A percentile compares a stretch with the other conserved stretches of the same genome.
These are phyloP conservation scores for Romanogobio albipinnatus DNA, from an alignment of 2,113 vertebrate species.

Conservation along the genomic window DNA sequence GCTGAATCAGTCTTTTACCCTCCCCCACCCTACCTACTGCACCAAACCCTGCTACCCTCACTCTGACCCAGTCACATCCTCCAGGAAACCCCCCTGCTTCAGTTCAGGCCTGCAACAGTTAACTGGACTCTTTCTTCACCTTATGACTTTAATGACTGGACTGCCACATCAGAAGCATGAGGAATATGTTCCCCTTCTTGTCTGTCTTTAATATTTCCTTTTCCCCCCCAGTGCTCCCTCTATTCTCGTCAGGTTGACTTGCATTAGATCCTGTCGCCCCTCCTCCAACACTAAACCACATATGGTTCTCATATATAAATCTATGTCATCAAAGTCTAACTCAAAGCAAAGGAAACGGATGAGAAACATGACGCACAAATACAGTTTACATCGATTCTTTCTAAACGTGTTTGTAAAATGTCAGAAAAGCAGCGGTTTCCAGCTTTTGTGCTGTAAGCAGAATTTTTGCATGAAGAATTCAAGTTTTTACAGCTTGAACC, in stretches of 20 bases:
- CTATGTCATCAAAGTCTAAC: constrained; percentile 62
- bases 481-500: constrained; percentile 40
- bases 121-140: constrained; percentile 43
- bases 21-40: constrained; percentile 54
- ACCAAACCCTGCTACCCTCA: constrained; percentile 55
- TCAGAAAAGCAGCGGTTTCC: neutral
- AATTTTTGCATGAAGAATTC: neutral
- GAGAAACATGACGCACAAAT: constrained; percentile 25
- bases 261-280: constrained; percentile 47
- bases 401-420: neutral
- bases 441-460: constrained; percentile 10
- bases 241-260: constrained; percentile 50
- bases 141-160: constrained; percentile 42
- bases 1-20: constrained; percentile 69
- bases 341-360: neutral
- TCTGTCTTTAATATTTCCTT: constrained; percentile 30
- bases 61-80: constrained; percentile 61
- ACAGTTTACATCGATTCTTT: constrained; percentile 19
- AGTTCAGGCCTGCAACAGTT: constrained; percentile 41
- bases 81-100: constrained; percentile 62
- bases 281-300: constrained; percentile 59
- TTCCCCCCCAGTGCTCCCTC: constrained; percentile 29
- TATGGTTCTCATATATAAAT: constrained; percentile 74
- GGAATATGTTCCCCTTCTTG: neutral
- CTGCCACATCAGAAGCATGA: constrained; percentile 47